Evolutionary conservation across 1,140 invertebrate genomes (phyloP).

Genomic region (Calephelis virginiensis): DNA sequence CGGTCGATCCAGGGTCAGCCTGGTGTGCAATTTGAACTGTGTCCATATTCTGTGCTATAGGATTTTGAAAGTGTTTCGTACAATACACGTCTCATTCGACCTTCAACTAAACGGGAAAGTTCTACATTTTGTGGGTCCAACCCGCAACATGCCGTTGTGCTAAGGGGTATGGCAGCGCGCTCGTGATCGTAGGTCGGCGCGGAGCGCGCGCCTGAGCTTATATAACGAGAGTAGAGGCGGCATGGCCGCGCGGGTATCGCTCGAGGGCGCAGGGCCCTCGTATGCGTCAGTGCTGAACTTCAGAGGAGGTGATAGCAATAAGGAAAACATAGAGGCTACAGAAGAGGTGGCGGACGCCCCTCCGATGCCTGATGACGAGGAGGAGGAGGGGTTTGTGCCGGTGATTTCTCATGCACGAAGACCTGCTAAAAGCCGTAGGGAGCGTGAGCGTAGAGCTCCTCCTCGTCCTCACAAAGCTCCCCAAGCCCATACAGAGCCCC

Average conservation of each 20-base stretch:
- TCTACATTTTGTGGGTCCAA: slow-evolving; percentile 56
- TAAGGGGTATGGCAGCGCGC: slow-evolving; percentile 72
- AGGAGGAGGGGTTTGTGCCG: slow-evolving; percentile 75
- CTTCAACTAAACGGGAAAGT: slow-evolving; percentile 56
- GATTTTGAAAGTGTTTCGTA: slow-evolving; percentile 34
- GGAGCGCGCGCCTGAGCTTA: slow-evolving; percentile 74
- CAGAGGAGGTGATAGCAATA: slow-evolving; percentile 66
- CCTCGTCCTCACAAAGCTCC: slow-evolving; percentile 56
- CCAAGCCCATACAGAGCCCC: slow-evolving; percentile 44
- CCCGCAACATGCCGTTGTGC: slow-evolving; percentile 67
- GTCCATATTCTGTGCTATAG: slow-evolving; percentile 52
- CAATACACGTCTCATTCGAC: slow-evolving; percentile 39
- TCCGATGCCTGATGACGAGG: slow-evolving; percentile 57
- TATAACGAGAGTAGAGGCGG: slow-evolving; percentile 67
- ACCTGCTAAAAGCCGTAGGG: slow-evolving; percentile 56
- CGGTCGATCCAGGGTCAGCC: slow-evolving; percentile 69
- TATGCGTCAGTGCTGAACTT: slow-evolving; percentile 77
- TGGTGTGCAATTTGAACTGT: slow-evolving; percentile 65
- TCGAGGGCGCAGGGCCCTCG: slow-evolving; percentile 72
- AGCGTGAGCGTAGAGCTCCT: slow-evolving; percentile 58
- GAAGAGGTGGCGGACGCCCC: slow-evolving; percentile 55
- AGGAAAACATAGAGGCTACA: slow-evolving; percentile 69
- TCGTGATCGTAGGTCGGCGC: slow-evolving; percentile 74
- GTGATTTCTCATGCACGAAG: slow-evolving; percentile 67
- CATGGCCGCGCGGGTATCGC: slow-evolving; percentile 77